Evolutionary conservation across 1,140 invertebrate species (phyloP), one percentile per base, ranked within the genome.

Genomic region (Cherax quadricarinatus): DNA sequence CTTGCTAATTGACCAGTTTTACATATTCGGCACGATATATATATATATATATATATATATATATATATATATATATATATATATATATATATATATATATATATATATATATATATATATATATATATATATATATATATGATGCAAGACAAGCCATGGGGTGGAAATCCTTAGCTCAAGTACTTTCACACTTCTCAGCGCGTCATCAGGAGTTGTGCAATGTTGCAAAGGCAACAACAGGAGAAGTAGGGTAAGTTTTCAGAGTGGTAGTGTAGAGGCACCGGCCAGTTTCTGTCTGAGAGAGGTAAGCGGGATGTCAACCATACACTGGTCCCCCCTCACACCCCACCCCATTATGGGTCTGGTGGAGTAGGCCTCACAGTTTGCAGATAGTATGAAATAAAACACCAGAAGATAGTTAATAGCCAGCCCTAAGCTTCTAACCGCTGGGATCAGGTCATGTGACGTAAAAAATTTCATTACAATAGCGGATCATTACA

Each of bases 61-160:
- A 41, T 41, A 41, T 2, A 41, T 41, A 2, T 41, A 41, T 41
- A 41, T 41, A 41, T 41, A 41, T 41, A 41, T 85, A 85, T 85
- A 85, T 85, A 85, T 85, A 85, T 85, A 85, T 85, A 85, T 85
- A 85, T 66, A 85, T 66, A 85, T 66, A 85, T 66, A 85, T 66
- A 85, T 66, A 85, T 66, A 85, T 66, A 85, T 66, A 85, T 66
- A 85, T 66, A 85, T 66, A 85, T 66, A 85, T 85, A 85, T 85
- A 85, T 85, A 85, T 85, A 85, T 85, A 85, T 85, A 85, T 85
- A 85, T 85, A 85, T 66, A 85, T 85, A 85, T 66, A 41, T 41
- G 70, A 3, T 73, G 24, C 48, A 41, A 48, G 83, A 18, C 49
- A 62, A 24, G 48, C 3, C 18, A 85, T 2, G 30, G 30, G 30